Evolutionary conservation across 2,797 vertebrate species (phyloP), one percentile per base, ranked within the genome.

Genomic region (Phaenicophaeus curvirostris): DNA sequence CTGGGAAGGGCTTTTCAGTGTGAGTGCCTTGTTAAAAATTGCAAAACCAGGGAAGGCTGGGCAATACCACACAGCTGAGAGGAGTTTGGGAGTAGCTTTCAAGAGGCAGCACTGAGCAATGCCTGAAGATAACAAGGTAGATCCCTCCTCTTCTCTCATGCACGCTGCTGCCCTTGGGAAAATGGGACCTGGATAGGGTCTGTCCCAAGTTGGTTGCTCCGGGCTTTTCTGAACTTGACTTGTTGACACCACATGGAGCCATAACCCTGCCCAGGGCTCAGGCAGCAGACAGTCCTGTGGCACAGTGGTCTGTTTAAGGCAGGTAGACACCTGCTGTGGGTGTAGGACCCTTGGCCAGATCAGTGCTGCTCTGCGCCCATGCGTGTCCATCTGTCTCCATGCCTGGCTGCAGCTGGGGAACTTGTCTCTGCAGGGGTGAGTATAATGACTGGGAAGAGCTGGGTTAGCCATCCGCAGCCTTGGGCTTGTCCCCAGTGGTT

Each of bases 161-260:
- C 35, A 2, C 44, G 35, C 2, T 68, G 74, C 6, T 72, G 59
- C 17, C 15, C 8, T 4, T 4, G 9, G 65, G 66, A 14, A 8
- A 8, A 13, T 0, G 11, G 33, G 46, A 41, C 11, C 16, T 21
- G 65, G 2, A 1, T 2, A 7, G 27, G 25, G 7, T 65, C 35
- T 30, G 27, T 12, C 5, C 46, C 1, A 3, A n/a, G 23, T 31
- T 41, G 44, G 35, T 0, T n/a, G 21, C 11, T 54, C 33, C 73
- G 4, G 2, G 14, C 5, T 6, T 30, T 27, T 9, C 39, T 0
- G 3, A 19, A 15, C 6, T 11, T 3, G 1, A 0, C 28, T 5
- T 2, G 1, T 16, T 2, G 4, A 39, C 8, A 5, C 50, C 5
- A 0, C 2, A 0, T 0, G 1, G 59, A 15, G 55, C 46, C 7